Evolutionary conservation across 2,113 vertebrate genomes (phyloP).

Genomic region (Oophaga pumilio): DNA sequence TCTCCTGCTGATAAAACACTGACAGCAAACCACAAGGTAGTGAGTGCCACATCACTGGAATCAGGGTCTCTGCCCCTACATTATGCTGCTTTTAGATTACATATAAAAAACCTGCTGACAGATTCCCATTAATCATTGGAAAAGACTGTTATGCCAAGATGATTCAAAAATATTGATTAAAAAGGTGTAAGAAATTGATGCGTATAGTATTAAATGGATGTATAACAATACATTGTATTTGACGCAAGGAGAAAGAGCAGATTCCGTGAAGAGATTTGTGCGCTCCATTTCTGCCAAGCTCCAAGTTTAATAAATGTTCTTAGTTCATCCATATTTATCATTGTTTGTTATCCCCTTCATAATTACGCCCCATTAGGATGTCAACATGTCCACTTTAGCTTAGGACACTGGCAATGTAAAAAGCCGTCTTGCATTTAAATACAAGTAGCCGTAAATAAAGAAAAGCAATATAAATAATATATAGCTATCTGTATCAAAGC

Average conservation of each 20-base stretch:
- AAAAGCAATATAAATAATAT: not conserved
- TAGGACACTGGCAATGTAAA: not conserved
- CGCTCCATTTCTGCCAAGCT: not conserved
- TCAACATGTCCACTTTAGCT: not conserved
- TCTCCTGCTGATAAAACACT: too few species aligned
- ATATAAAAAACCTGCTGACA: too few species aligned
- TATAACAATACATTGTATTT: not conserved
- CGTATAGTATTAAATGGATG: not conserved
- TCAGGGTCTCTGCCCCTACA: too few species aligned
- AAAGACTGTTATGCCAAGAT: not conserved
- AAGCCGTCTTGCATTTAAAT: not conserved
- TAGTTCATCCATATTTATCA: not conserved
- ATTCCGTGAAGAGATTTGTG: not conserved
- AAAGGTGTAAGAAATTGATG: not conserved
- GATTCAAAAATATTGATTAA: not conserved
- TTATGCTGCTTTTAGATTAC: too few species aligned
- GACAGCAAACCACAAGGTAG: too few species aligned
- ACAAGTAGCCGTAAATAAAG: not conserved
- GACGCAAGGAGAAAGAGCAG: not conserved
- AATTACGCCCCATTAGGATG: not conserved
- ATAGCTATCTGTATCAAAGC: not conserved
- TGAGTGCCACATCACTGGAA: too few species aligned
- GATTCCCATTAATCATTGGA: too few species aligned
- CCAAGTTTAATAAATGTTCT: not conserved
- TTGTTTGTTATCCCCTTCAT: not conserved